phyloP scores from a whole-genome alignment of 2,113 vertebrate genomes.

The Rana temporaria region DNA sequence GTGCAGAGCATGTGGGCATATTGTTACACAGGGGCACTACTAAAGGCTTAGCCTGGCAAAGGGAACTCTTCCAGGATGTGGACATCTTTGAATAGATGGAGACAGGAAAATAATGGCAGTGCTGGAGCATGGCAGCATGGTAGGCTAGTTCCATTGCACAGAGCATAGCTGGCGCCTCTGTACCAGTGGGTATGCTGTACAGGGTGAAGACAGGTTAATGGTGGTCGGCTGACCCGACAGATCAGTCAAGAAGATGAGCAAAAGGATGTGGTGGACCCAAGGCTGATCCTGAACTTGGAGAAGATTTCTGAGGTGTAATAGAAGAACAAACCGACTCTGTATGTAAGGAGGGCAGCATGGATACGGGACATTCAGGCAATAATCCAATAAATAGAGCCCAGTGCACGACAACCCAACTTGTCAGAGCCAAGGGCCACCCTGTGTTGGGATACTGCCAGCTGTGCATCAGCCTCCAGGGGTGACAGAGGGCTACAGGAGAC shows the following conservation, averaged over 20 bases:
- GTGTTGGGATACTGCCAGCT: no score
- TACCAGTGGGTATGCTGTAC: not conserved
- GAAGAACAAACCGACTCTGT: slow-evolving; percentile 78
- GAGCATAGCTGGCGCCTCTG: not conserved
- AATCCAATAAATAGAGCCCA: no score
- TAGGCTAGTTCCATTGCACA: not conserved
- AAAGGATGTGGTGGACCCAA: slow-evolving; percentile 38
- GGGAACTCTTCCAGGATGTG: not conserved
- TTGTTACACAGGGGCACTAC: no score
- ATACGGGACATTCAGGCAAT: slow-evolving; percentile 79
- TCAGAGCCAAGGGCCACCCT: no score
- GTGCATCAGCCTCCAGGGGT: no score
- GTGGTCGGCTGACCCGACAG: slow-evolving; percentile 81
- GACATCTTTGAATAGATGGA: not conserved
- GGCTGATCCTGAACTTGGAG: slow-evolving; percentile 72
- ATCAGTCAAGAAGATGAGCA: slow-evolving; percentile 78
- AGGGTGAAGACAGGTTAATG: slow-evolving; percentile 66
- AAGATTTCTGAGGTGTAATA: slow-evolving; percentile 77
- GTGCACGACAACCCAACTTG: no score
- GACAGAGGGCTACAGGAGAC: no score
- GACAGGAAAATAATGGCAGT: not conserved
- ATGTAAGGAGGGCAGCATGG: slow-evolving; percentile 76
- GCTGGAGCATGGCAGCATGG: no score
- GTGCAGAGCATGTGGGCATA: no score
- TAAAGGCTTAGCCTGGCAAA: no score